Evolutionary conservation across 2,888 invertebrate genomes (phyloP).

Genomic region (Acronicta leporina): DNA sequence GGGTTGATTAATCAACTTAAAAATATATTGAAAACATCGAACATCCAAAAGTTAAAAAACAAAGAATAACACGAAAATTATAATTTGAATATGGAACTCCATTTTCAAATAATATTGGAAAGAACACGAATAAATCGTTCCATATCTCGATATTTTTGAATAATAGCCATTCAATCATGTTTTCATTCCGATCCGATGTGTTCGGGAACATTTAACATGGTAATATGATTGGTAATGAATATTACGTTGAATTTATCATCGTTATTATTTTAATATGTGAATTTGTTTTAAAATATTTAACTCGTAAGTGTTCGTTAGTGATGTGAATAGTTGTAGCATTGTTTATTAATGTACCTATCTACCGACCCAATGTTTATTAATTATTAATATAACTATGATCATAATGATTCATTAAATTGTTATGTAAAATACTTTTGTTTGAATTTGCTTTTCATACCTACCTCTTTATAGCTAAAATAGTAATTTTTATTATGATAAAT

Average conservation of each 20-base stretch:
- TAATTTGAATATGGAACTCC: conserved; percentile 8
- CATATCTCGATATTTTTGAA: conserved; percentile 30
- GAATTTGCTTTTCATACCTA: too few species aligned
- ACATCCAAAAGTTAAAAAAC: neutral
- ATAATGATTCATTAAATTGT: too few species aligned
- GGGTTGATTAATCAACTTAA: too few species aligned
- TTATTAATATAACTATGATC: neutral
- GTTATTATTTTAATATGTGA: conserved; percentile 3
- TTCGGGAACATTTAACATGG: conserved; percentile 19
- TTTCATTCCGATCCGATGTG: conserved; percentile 41
- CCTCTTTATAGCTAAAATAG: too few species aligned
- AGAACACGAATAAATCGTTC: conserved; percentile 34
- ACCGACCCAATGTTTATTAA: too few species aligned
- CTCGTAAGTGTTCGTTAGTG: neutral
- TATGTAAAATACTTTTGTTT: too few species aligned
- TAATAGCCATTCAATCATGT: conserved; percentile 43
- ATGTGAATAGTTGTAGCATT: neutral
- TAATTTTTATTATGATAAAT: too few species aligned
- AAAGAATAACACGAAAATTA: conserved; percentile 16
- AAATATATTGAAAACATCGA: neutral
- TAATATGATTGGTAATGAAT: conserved; percentile 32
- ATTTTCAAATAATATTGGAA: conserved; percentile 29
- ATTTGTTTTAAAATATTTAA: conserved; percentile 17
- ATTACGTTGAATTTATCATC: conserved; percentile 8
- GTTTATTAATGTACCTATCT: neutral